A percentile compares a stretch with the other conserved stretches of the same genome.
Conservation (phyloP, 2,888 invertebrate genomes). For the Nowickia ferox region DNA sequence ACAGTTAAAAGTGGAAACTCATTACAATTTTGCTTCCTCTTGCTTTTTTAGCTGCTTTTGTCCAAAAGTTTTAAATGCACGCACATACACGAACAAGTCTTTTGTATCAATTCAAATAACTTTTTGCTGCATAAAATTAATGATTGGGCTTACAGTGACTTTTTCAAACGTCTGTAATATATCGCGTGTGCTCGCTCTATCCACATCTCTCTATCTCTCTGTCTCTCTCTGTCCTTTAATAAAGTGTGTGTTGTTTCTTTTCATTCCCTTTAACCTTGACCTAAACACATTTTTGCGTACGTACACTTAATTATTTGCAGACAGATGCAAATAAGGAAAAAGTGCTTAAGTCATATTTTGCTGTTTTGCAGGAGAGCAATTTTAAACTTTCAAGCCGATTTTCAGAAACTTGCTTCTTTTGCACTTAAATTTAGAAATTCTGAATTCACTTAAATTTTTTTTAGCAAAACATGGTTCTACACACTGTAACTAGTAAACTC, state of each 20-base stretch:
- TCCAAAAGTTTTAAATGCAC: conserved; percentile 25
- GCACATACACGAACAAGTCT: background rate
- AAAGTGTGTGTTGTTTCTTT: background rate
- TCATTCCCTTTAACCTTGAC: background rate
- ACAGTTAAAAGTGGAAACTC: conserved; percentile 20
- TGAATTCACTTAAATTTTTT: too few species aligned
- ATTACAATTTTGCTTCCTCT: conserved; percentile 22
- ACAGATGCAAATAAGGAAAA: too few species aligned
- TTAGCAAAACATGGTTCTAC: too few species aligned
- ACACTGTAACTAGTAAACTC: too few species aligned
- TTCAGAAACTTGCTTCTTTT: too few species aligned
- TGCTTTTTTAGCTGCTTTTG: conserved; percentile 46
- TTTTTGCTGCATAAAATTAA: background rate
- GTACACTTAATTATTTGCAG: conserved; percentile 37
- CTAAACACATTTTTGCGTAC: background rate
- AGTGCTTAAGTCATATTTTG: too few species aligned
- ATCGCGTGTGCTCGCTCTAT: background rate
- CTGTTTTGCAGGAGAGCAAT: too few species aligned
- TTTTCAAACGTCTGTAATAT: background rate
- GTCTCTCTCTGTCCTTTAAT: background rate
- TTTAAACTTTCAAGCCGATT: too few species aligned
- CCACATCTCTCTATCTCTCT: background rate
- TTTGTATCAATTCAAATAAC: background rate
- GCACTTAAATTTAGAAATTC: too few species aligned
- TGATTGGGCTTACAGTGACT: background rate